Base-by-base conservation (phyloP, 2,113 vertebrate genomes). In the Crocuta crocuta region DNA sequence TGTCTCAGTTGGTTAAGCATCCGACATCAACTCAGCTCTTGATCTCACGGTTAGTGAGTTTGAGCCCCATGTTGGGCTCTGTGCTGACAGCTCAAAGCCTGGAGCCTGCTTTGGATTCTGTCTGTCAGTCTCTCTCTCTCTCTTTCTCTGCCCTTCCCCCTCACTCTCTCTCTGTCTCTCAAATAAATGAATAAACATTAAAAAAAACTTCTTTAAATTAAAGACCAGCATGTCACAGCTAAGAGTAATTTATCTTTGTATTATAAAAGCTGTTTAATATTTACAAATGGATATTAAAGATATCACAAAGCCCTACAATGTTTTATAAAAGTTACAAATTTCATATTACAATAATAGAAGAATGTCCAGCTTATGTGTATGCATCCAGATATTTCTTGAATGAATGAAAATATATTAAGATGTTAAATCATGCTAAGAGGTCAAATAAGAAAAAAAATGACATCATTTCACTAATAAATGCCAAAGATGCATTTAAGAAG, bases 281-380 rank as follows among this genome's bases (percentile, higher is more conserved):
- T 95, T 86, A 89, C n/a, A 50, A 89, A 63, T 26, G 48, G 21
- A 79, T 86, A 53, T 28, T 61, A 63, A 73, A 95, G 83, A 48
- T 21, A 87, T 24, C 89, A 89, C 31, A 45, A 81, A 43, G 35
- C 35, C 61, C 50, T 89, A 33, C 1, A 8, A 6, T 1, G 28
- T 84, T 61, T 88, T 89, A 61, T 84, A 92, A 78, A 93, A 89
- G 74, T 87, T 55, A 78, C 35, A 87, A 17, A 61, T 83, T 68
- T 70, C 66, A 33, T n/a, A 53, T 61, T 26, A 88, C 1, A 61
- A 35, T 45, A 82, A 87, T 48, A 48, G 88, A 71, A 70, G 26
- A 61, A 17, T 10, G 1, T 7, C 13, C 53, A 48, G 50, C 71
- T 78, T 50, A 43, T 2, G 65, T 39, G 16, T 55, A 73, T 10